Evolutionary conservation across 2,113 vertebrate species (phyloP).

Genomic region (Charadrius vociferus): DNA sequence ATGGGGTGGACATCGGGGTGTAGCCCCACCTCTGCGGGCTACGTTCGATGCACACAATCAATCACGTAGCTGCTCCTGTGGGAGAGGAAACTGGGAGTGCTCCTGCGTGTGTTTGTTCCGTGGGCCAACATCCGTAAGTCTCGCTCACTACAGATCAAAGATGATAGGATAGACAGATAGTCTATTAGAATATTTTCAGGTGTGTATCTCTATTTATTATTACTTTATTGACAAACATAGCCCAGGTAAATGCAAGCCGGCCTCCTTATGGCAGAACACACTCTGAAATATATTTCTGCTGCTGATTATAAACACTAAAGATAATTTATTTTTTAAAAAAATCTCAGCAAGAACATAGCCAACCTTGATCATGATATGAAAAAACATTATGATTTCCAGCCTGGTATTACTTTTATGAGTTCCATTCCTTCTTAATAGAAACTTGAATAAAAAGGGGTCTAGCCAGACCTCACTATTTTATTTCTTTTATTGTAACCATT

Average conservation of each 20-base stretch:
- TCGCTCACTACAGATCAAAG: neutral
- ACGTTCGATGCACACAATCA: accelerated
- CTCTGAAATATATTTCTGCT: neutral
- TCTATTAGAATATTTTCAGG: neutral
- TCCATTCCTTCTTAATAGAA: neutral
- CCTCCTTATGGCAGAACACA: neutral
- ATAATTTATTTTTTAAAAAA: neutral
- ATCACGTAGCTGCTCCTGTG: accelerated
- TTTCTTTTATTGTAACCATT: constrained; percentile 29
- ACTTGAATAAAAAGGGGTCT: neutral
- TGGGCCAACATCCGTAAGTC: neutral
- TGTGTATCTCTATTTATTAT: neutral
- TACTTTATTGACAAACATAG: neutral
- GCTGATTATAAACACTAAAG: neutral
- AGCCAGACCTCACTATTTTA: neutral
- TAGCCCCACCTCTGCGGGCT: neutral
- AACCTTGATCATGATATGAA: neutral
- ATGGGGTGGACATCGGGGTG: accelerated
- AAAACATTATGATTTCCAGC: neutral
- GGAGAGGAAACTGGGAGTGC: neutral
- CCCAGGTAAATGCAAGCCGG: neutral
- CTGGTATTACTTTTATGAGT: constrained; percentile 6
- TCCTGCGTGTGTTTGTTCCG: neutral
- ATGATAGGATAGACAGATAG: neutral
- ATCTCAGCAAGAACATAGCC: neutral